Evolutionary conservation across 2,888 invertebrate species (phyloP), one percentile per base, ranked within the genome.

Genomic region (Amphipoea oculea): DNA sequence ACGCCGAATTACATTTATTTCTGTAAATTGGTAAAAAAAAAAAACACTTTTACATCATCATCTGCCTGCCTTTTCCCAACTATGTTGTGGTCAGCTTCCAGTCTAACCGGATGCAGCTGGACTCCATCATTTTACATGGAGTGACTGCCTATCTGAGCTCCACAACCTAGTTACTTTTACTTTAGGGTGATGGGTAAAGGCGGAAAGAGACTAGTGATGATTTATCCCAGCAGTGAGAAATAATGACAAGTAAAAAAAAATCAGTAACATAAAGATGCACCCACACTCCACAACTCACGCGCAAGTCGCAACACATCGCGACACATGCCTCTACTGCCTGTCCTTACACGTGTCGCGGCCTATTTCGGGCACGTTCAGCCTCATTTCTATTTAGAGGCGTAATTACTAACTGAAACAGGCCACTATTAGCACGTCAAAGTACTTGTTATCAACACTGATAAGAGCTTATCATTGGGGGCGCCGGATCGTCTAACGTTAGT

Each of bases 401-500:
- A 79, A 66, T 82, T 84, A 62, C 67, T 6, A 70, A 65, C 69
- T 54, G 36, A 81, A 76, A 77, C 73, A 81, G 84, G 82, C 60
- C 82, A 62, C 23, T 71, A 79, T 83, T 83, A 70, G 63, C 79
- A 73, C 79, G 79, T 74, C 80, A 79, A 73, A 76, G 79, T 79
- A 63, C 54, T 57, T 74, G 65, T 82, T 87, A 87, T 87, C 87
- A 79, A 12, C 0, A 11, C 2, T 76, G 86, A 86, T 86, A 86
- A 80, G 54, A 42, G 7, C 63, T 66, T 85, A 87, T 87, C 85
- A 87, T 76, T 72, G 66, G 76, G 86, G 86, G 86, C 86, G 86
- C 86, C 86, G 72, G 54, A 54, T 29, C 76, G 86, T 86, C 86
- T 86, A 76, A 78, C 85, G 48, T 7, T 73, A 78, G 54, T 60